A percentile compares a stretch with the other conserved stretches of the same genome.
phyloP scores from a whole-genome alignment of 2,113 vertebrate genomes.

The Alces alces region DNA sequence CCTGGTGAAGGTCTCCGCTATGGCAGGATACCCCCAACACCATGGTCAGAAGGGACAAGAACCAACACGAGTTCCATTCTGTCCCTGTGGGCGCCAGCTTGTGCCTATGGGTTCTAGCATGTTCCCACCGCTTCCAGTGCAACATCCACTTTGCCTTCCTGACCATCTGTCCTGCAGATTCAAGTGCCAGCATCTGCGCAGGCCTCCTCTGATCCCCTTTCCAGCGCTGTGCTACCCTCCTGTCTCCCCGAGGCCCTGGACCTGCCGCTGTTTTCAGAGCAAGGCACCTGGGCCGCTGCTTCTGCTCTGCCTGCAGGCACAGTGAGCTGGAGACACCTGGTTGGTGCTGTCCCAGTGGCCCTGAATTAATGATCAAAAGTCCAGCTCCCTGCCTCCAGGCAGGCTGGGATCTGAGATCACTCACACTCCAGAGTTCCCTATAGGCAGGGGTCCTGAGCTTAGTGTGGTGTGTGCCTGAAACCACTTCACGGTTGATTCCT shows the following conservation, averaged over 20 bases:
- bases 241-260: accelerated
- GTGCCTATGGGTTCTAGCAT: accelerated
- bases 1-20: accelerated
- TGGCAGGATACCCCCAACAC: neutral
- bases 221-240: no score
- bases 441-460: accelerated
- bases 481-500: neutral
- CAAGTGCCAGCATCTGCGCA: neutral
- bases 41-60: neutral
- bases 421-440: neutral
- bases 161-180: neutral
- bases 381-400: neutral
- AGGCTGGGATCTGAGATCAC: neutral
- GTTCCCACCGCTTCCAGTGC: neutral
- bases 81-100: neutral
- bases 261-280: neutral
- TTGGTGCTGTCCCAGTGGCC: accelerated
- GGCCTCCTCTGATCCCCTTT: neutral
- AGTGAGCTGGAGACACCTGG: neutral
- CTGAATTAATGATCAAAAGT: accelerated
- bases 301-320: neutral
- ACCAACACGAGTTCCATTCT: accelerated
- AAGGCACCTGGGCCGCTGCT: accelerated
- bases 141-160: neutral
- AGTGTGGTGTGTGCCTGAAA: neutral